Percentiles rank a stretch among this genome's conserved stretches.
Conservation (phyloP, 2,113 vertebrate species). For the Myotis davidii region DNA sequence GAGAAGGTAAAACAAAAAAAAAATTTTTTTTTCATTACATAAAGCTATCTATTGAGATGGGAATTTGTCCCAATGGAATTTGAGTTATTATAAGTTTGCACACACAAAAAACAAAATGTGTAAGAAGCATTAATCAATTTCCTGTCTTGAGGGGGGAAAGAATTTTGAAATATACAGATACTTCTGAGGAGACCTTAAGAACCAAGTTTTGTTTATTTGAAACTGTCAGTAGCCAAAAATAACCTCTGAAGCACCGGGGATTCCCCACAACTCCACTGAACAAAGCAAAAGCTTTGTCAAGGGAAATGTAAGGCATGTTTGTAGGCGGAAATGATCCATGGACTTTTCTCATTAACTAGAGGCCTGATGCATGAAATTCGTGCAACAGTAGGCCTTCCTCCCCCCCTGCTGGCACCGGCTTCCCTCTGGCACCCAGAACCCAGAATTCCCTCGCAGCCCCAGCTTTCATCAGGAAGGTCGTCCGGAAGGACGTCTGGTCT, state of each 20-base stretch:
- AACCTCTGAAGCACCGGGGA: conserved; percentile 38
- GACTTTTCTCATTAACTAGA: neutral
- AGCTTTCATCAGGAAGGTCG: too few species aligned
- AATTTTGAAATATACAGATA: conserved; percentile 35
- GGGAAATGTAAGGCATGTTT: neutral
- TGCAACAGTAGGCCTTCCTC: too few species aligned
- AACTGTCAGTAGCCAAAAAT: conserved; percentile 32
- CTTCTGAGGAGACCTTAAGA: neutral
- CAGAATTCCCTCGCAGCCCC: too few species aligned
- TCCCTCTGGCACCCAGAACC: too few species aligned
- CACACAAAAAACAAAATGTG: neutral
- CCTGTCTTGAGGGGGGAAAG: neutral
- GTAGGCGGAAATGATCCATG: neutral
- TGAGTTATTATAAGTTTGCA: neutral
- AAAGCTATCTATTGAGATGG: neutral
- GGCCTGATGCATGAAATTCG: too few species aligned
- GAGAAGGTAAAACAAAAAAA: neutral
- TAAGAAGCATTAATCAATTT: neutral
- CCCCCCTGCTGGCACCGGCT: too few species aligned
- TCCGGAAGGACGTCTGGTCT: too few species aligned
- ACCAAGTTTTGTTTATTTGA: conserved; percentile 9
- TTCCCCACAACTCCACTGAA: conserved; percentile 36
- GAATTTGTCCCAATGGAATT: neutral
- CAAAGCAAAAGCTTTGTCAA: conserved; percentile 44
- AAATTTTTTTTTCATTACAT: neutral